Evolutionary conservation across 2,888 invertebrate genomes (phyloP).

Genomic region (Hoplodrina blanda): DNA sequence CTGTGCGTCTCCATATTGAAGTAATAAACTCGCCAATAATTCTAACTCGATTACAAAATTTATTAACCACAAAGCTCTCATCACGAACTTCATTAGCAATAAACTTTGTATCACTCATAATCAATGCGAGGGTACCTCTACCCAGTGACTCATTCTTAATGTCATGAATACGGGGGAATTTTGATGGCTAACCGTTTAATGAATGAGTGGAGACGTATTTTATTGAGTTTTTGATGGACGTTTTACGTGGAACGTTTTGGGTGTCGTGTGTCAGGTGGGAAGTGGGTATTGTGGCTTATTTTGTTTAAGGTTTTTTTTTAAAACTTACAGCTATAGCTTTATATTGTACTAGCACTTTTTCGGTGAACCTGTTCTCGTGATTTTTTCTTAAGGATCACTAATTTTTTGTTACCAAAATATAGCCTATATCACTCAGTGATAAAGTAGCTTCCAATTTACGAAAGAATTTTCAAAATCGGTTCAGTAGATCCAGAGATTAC

Average conservation of each 20-base stretch:
- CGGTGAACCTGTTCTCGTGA: too few species aligned
- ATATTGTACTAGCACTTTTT: too few species aligned
- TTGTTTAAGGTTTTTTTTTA: too few species aligned
- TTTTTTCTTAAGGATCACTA: too few species aligned
- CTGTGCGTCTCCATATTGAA: slow-evolving; percentile 22
- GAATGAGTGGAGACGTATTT: slow-evolving; percentile 48
- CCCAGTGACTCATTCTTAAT: slow-evolving; percentile 65
- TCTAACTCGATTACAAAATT: slow-evolving; percentile 38
- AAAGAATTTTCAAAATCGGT: too few species aligned
- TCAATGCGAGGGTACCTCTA: slow-evolving; percentile 56
- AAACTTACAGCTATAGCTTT: too few species aligned
- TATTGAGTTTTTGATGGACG: slow-evolving; percentile 24
- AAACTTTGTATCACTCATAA: slow-evolving; percentile 62
- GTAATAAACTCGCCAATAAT: slow-evolving; percentile 35
- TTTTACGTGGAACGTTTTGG: slow-evolving; percentile 8
- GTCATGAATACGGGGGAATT: slow-evolving; percentile 66
- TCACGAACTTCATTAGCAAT: slow-evolving; percentile 65
- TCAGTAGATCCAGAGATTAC: too few species aligned
- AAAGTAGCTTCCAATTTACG: too few species aligned
- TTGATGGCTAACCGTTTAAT: slow-evolving; percentile 60
- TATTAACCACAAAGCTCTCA: slow-evolving; percentile 33
- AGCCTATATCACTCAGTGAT: too few species aligned
- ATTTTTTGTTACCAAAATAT: too few species aligned
- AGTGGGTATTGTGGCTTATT: slow-evolving; percentile 4
- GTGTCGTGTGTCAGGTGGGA: neutral